These are phyloP conservation scores for Antheraea pernyi DNA, from an alignment of 1,140 invertebrate species.

Conservation along the genomic window DNA sequence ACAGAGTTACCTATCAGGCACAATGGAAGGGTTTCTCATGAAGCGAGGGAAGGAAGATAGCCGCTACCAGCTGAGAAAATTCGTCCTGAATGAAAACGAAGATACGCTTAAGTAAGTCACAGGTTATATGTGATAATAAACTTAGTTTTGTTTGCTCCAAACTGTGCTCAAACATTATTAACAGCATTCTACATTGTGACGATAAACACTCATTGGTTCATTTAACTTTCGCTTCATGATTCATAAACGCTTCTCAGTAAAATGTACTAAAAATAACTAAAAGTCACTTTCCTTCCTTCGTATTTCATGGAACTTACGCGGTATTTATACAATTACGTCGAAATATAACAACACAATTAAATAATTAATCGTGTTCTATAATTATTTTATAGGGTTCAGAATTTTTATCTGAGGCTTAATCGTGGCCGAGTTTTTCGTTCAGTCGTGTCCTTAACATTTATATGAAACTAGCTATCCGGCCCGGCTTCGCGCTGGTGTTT, in stretches of 20 bases:
- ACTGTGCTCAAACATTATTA: conserved; percentile 7
- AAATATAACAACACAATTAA: background rate
- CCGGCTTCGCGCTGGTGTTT: too few species aligned
- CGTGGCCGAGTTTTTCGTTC: too few species aligned
- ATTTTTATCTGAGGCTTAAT: too few species aligned
- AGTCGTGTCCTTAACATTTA: too few species aligned
- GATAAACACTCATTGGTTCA: conserved; percentile 4
- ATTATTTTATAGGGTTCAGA: background rate
- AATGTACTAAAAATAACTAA: conserved; percentile 9
- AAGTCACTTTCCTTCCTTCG: background rate
- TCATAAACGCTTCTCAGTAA: conserved; percentile 13
- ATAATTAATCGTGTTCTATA: background rate
- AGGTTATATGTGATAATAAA: conserved; percentile 7
- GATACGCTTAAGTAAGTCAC: conserved; percentile 83
- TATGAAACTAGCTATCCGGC: too few species aligned
- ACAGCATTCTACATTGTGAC: background rate
- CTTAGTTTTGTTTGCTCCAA: background rate
- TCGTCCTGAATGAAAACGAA: conserved; percentile 89
- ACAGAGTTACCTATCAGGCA: conserved; percentile 87
- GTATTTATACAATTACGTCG: background rate
- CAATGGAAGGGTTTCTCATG: conserved; percentile 92
- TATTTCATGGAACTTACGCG: background rate
- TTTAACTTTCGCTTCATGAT: conserved; percentile 2
- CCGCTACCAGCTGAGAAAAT: conserved; percentile 90
- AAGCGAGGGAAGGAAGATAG: conserved; percentile 94